These are phyloP conservation scores for Platalea minor DNA, from an alignment of 2,797 vertebrate species.

Conservation along the genomic window DNA sequence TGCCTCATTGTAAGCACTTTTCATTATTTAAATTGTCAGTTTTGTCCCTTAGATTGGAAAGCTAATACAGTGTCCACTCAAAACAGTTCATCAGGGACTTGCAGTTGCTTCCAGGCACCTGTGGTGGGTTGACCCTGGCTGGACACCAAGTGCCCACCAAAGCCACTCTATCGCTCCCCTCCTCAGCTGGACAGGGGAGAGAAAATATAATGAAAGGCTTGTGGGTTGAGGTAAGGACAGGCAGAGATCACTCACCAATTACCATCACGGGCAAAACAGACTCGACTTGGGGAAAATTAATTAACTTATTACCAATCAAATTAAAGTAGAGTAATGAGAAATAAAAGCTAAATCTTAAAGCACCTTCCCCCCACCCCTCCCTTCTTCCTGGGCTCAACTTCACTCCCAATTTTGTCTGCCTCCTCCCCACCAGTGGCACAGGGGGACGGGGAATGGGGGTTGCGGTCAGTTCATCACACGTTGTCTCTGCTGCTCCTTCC, in stretches of 20 bases:
- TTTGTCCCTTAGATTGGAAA: not conserved
- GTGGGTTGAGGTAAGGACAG: not conserved
- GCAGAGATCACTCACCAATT: not conserved
- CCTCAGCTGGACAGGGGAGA: not conserved
- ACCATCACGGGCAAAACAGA: not conserved
- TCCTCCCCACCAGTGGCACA: rapidly evolving
- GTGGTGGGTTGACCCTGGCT: not conserved
- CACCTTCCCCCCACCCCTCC: not conserved
- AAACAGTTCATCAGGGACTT: not conserved
- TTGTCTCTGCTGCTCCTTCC: not conserved
- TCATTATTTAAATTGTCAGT: not conserved
- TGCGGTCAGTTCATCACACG: not conserved
- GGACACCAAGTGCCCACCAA: not conserved
- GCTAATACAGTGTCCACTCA: not conserved
- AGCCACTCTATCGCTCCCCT: not conserved
- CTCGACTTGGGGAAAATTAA: not conserved
- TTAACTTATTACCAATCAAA: not conserved
- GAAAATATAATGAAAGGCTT: not conserved
- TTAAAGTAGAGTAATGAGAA: not conserved
- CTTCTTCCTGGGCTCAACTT: not conserved
- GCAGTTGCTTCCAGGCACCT: not conserved
- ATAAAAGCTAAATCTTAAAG: not conserved
- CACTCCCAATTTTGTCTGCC: not conserved
- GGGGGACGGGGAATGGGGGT: not conserved
- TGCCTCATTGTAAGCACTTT: not conserved